Percentiles rank a stretch among this genome's conserved stretches.
phyloP scores from a whole-genome alignment of 2,113 vertebrate genomes.

The Anolis carolinensis region DNA sequence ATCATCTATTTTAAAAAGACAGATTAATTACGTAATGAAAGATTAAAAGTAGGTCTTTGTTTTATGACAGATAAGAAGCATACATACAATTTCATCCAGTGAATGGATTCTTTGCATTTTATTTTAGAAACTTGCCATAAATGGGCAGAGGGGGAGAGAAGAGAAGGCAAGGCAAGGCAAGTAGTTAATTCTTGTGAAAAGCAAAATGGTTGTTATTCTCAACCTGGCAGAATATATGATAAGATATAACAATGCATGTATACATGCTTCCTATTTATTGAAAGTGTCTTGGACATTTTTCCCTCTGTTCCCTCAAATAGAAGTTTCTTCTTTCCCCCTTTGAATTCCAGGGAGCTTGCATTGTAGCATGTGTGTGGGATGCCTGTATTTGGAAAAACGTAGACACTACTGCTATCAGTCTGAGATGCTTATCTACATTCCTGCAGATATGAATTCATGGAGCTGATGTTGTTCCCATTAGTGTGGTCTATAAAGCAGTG shows the following conservation, averaged over 20 bases:
- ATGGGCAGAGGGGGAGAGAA: neutral
- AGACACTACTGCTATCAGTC: neutral
- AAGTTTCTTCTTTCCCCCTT: neutral
- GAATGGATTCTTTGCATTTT: constrained; percentile 1
- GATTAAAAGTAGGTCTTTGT: neutral
- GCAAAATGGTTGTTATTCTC: neutral
- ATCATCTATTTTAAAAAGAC: neutral
- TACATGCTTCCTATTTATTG: neutral
- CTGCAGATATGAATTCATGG: neutral
- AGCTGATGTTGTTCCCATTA: neutral
- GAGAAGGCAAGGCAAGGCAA: neutral
- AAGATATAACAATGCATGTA: neutral
- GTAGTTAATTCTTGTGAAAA: neutral
- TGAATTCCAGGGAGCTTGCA: neutral
- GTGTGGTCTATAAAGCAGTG: neutral
- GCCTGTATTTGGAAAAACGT: neutral
- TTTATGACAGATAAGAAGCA: neutral
- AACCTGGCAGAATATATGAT: neutral
- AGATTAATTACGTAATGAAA: neutral
- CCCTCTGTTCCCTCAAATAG: neutral
- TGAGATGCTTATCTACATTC: neutral
- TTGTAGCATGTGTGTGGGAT: neutral
- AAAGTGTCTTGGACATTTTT: neutral
- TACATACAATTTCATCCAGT: neutral
- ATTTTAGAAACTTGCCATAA: neutral